A percentile compares a stretch with the other conserved stretches of the same genome.
Evolutionary conservation across 2,888 invertebrate species (phyloP).

Genomic region (Meloe dianella): DNA sequence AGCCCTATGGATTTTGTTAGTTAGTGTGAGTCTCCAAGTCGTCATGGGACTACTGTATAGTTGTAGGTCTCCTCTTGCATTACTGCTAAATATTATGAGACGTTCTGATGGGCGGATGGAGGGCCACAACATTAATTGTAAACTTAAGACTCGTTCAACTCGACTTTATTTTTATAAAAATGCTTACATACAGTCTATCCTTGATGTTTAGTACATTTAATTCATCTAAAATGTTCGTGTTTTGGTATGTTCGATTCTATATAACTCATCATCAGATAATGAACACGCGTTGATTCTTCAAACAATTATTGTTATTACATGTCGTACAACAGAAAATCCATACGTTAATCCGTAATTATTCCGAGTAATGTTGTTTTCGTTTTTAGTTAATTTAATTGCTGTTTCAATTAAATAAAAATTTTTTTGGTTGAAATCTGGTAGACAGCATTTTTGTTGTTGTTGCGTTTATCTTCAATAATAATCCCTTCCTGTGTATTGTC

Average conservation of each 20-base stretch:
- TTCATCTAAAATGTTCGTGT: constrained; percentile 7
- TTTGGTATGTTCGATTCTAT: too few relatives aligned
- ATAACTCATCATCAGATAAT: not conserved
- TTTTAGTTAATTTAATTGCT: not conserved
- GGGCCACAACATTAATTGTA: too few relatives aligned
- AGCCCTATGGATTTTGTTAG: too few relatives aligned
- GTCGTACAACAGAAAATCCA: not conserved
- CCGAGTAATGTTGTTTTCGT: not conserved
- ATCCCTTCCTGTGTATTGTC: constrained; percentile 14
- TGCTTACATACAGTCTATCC: too few relatives aligned
- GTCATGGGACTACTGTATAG: too few relatives aligned
- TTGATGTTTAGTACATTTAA: not conserved
- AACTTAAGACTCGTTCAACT: too few relatives aligned
- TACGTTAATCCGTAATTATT: not conserved
- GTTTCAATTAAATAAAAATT: not conserved
- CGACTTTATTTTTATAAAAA: too few relatives aligned
- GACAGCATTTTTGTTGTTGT: not conserved
- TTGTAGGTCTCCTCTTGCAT: too few relatives aligned
- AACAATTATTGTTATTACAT: constrained; percentile 3
- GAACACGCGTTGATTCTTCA: constrained; percentile 7
- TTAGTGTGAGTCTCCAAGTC: too few relatives aligned
- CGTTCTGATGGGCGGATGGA: too few relatives aligned
- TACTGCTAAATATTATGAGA: too few relatives aligned
- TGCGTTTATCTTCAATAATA: not conserved
- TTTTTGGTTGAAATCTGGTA: not conserved